Evolutionary conservation across 1,140 invertebrate species (phyloP), one percentile per base, ranked within the genome.

Genomic region (Eriosoma lanigerum): DNA sequence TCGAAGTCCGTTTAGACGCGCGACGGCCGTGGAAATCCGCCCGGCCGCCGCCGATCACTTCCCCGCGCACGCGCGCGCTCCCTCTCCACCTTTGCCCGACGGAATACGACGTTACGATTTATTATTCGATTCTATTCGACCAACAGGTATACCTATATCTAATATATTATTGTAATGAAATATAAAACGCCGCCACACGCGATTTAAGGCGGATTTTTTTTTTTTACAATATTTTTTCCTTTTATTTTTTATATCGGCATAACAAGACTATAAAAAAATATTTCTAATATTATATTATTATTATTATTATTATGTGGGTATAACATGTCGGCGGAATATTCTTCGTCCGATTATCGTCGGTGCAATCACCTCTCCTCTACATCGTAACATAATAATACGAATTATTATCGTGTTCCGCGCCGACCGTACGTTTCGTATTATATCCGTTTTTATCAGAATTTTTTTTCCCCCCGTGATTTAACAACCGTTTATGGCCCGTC

Each of bases 331-430:
- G 32, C 64, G 8, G 32, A 66, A 66, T 66, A 68, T 68, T 38
- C 32, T 38, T 68, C 21, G 66, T 68, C 66, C 66, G 66, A 68
- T 68, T 68, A 68, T 68, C 44, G 13, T 48, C 44, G 66, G 66
- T 68, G 44, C 44, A 68, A 68, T 68, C 38, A 48, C n/a, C 66
- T 48, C 44, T 48, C 21, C 13, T 21, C 6, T n/a, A n/a, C n/a
- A n/a, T n/a, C n/a, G n/a, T n/a, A n/a, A n/a, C 54, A 62, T 62
- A 26, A 58, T 12, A 58, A 24, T n/a, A n/a, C n/a, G n/a, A n/a
- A n/a, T n/a, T n/a, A n/a, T n/a, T n/a, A n/a, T n/a, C n/a, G n/a
- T n/a, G n/a, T n/a, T n/a, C n/a, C n/a, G n/a, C n/a, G n/a, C n/a
- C n/a, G n/a, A n/a, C n/a, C n/a, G n/a, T n/a, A n/a, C n/a, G n/a